Conservation (phyloP, 2,888 invertebrate genomes). For the Aleiodes leptofemur region DNA sequence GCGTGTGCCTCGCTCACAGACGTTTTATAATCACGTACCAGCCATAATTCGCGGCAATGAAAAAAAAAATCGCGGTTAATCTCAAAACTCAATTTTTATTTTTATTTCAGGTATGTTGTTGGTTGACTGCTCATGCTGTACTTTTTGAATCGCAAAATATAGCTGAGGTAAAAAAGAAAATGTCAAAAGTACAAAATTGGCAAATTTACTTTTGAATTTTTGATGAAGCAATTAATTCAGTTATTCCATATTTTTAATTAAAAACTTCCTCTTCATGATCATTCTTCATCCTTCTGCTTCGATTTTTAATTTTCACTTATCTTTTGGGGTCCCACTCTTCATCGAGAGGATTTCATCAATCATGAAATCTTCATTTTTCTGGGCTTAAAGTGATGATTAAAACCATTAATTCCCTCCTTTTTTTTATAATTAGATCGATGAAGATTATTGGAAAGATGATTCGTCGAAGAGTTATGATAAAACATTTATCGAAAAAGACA, state of each 20-base stretch:
- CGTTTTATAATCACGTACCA: constrained; percentile 13
- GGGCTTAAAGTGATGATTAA: not conserved
- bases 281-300: constrained; percentile 5
- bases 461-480: not conserved
- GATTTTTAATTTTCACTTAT: constrained; percentile 14
- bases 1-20: not conserved
- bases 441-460: not conserved
- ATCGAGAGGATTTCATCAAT: not conserved
- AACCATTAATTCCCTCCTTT: not conserved
- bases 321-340: not conserved
- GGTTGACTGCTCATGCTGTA: constrained; percentile 40
- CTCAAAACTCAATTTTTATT: constrained; percentile 34
- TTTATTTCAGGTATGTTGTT: constrained; percentile 43
- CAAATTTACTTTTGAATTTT: not conserved
- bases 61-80: constrained; percentile 40
- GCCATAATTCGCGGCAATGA: constrained; percentile 36
- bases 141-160: constrained; percentile 23
- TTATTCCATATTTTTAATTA: constrained; percentile 2
- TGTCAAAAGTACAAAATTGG: not conserved
- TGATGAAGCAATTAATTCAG: constrained; percentile 5
- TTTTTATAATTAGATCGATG: constrained; percentile 1
- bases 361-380: not conserved
- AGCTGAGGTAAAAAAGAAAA: constrained; percentile 41
- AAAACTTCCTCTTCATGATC: not conserved
- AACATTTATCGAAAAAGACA: not conserved